Percentiles rank a stretch among this genome's conserved stretches.
Conservation (phyloP, 2,888 invertebrate species). For the Keiferia lycopersicella region DNA sequence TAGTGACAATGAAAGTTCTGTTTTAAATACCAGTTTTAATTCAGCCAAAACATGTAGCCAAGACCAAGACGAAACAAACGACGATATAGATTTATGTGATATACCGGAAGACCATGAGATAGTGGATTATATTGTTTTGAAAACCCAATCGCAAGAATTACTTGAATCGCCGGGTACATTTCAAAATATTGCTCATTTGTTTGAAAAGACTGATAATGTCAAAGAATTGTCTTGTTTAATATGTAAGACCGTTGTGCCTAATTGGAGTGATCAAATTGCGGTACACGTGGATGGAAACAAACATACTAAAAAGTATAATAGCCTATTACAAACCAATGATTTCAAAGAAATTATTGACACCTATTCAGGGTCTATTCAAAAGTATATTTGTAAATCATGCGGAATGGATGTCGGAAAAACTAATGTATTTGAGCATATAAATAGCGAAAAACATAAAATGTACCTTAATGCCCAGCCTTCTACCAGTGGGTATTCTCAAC, state of each 20-base stretch:
- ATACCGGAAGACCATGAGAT: background rate
- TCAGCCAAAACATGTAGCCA: background rate
- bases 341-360: background rate
- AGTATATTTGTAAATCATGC: conserved; percentile 3
- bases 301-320: background rate
- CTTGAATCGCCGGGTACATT: background rate
- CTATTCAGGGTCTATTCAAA: background rate
- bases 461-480: conserved; percentile 1
- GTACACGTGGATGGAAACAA: background rate
- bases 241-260: background rate
- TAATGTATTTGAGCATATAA: conserved; percentile 1
- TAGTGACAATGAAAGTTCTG: background rate
- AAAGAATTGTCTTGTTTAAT: conserved; percentile 6
- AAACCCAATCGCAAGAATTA: background rate
- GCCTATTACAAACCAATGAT: background rate
- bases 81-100: no score
- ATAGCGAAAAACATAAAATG: conserved; percentile 8
- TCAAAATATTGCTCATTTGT: background rate
- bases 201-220: background rate
- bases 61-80: no score
- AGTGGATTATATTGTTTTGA: background rate
- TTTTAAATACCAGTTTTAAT: background rate
- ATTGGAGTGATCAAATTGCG: background rate
- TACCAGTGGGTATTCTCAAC: background rate
- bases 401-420: background rate